Conservation (phyloP, 2,113 vertebrate genomes). For the Phoenicopterus ruber region DNA sequence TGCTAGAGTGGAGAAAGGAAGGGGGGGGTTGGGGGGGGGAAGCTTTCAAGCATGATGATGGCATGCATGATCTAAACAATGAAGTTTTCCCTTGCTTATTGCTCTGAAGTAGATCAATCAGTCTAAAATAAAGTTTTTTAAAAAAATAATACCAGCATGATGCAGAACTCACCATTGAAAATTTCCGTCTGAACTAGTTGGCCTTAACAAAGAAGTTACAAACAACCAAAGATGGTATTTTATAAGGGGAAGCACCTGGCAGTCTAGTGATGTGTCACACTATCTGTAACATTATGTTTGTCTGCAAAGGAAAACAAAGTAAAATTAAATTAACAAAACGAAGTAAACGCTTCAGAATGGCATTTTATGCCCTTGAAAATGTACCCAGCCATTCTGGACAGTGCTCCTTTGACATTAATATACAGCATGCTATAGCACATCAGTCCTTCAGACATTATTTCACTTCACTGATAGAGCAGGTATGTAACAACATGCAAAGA, state of each 20-base stretch:
- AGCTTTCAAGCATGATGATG: background rate
- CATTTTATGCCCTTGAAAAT: background rate
- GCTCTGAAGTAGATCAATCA: background rate
- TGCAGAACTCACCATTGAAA: background rate
- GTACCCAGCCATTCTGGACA: background rate
- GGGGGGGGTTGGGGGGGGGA: accelerated
- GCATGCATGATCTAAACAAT: background rate
- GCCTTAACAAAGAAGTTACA: background rate
- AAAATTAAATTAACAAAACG: background rate
- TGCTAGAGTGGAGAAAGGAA: background rate
- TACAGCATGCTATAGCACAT: background rate
- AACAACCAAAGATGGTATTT: background rate
- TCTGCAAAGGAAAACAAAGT: background rate
- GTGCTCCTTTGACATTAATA: background rate
- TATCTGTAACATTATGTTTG: background rate
- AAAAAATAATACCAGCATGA: background rate
- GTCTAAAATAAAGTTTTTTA: background rate
- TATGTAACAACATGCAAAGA: background rate
- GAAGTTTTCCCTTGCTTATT: background rate
- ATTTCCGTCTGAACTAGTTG: background rate
- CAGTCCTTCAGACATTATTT: background rate
- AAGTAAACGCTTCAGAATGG: background rate
- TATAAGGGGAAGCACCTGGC: background rate
- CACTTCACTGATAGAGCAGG: background rate
- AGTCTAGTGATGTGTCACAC: background rate